Conservation (phyloP, 2,888 invertebrate genomes). For the Athalia rosae region DNA sequence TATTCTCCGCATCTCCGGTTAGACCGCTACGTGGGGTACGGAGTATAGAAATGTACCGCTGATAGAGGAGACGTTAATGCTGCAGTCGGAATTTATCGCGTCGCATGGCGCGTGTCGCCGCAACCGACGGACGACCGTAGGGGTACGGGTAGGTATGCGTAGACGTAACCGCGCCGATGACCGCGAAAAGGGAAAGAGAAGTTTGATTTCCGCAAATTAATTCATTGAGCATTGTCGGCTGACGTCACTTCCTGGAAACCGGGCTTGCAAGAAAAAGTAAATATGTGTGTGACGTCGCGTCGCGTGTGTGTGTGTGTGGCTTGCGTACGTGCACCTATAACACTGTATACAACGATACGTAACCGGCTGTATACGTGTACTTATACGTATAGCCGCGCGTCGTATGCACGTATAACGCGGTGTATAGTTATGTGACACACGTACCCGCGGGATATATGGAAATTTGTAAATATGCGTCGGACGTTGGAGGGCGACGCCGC, state of each 20-base stretch:
- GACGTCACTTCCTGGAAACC: constrained; percentile 69
- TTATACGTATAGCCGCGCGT: no score
- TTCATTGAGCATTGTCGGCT: constrained; percentile 56
- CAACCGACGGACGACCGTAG: background rate
- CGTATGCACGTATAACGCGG: no score
- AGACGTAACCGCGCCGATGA: constrained; percentile 44
- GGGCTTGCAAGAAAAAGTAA: constrained; percentile 47
- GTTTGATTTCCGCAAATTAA: constrained; percentile 60
- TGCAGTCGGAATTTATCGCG: background rate
- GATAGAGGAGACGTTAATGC: no score
- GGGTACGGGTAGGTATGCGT: background rate
- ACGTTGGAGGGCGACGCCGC: no score
- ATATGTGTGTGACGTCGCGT: background rate
- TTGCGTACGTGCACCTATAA: background rate
- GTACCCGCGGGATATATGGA: no score
- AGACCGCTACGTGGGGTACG: no score
- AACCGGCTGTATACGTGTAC: no score
- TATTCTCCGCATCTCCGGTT: no score
- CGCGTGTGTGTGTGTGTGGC: background rate
- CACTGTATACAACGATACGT: background rate
- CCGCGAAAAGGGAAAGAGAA: constrained; percentile 54
- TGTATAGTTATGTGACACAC: no score
- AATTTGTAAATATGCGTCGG: no score
- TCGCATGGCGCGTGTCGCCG: background rate
- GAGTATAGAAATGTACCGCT: no score